Evolutionary conservation across 2,888 invertebrate species (phyloP).

Genomic region (Leptinotarsa tumamoca): DNA sequence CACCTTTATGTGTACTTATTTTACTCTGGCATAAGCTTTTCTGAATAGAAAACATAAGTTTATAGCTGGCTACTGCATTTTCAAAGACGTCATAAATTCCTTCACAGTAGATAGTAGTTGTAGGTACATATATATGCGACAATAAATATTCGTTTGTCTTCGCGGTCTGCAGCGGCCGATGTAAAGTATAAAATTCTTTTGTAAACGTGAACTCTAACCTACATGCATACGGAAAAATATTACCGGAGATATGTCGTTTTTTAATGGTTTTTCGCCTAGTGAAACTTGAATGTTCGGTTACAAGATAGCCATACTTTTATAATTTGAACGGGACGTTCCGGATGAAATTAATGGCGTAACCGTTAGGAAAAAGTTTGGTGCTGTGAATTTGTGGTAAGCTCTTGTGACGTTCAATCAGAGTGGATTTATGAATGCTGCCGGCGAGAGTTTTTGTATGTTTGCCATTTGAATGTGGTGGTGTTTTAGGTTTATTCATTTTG

Average conservation of each 20-base stretch:
- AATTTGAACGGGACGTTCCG: conserved; percentile 5
- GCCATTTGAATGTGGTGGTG: not conserved
- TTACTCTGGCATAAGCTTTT: not conserved
- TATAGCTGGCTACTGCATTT: conserved; percentile 20
- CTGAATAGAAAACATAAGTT: conserved; percentile 20
- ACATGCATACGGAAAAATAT: conserved; percentile 39
- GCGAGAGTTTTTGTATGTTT: not conserved
- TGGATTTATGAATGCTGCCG: not conserved
- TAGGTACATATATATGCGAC: conserved; percentile 18
- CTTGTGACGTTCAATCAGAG: not conserved
- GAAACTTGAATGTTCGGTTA: conserved; percentile 13
- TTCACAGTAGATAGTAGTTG: conserved; percentile 14
- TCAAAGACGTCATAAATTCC: conserved; percentile 17
- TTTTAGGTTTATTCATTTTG: too few relatives aligned
- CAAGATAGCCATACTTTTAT: conserved; percentile 14
- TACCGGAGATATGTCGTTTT: conserved; percentile 25
- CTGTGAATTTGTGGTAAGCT: not conserved
- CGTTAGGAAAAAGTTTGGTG: not conserved
- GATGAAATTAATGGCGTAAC: not conserved
- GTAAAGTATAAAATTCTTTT: conserved; percentile 36
- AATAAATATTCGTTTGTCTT: conserved; percentile 28
- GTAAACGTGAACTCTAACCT: conserved; percentile 42
- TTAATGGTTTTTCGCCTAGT: conserved; percentile 30
- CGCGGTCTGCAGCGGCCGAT: conserved; percentile 19
- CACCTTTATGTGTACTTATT: conserved; percentile 3